Evolutionary conservation across 2,797 vertebrate genomes (phyloP), one percentile per base, ranked within the genome.

Genomic region (Pangasius sanitwongsei): DNA sequence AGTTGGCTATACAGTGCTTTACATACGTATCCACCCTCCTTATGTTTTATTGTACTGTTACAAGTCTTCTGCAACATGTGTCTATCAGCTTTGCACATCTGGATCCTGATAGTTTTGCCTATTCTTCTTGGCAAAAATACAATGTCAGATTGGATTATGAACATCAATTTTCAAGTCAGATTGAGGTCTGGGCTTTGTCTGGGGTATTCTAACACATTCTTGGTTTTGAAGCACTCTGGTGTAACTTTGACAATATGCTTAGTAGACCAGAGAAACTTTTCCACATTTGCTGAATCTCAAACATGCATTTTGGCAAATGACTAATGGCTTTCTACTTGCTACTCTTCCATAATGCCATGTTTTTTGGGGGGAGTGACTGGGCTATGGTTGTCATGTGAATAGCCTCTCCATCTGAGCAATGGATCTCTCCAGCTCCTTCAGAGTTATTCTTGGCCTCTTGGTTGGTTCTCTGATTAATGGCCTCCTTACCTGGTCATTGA

Each of bases 401-500:
- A 57, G 50, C 75, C 31, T 55, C n/a, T 81, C 18, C 18, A 12
- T 81, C 11, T 57, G 16, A 57, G 31, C 8, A 11, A 7, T 34
- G 53, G n/a, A 80, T 34, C n/a, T 81, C 3, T 34, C 18, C 18
- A 81, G 53, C 31, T 81, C 20, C 31, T 81, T 34, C 18, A 23
- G 78, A 81, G 31, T 59, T 81, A 81, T 59, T 59, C 23, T 81
- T 77, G 48, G 74, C 28, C 74, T n/a, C 48, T 77, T 81, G 55
- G 55, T 59, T 81, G 55, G 31, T 55, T 81, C 78, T 81, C 23
- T 59, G 78, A 37, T 9, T 57, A 57, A 81, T 81, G 31, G 55
- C 78, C n/a, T 95, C 94, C 94, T 94, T 89, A 41, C 59, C 15
- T 78, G 4, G 75, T 88, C 44, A 84, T 12, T 75, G 23, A 77